Percentiles rank a stretch among this genome's conserved stretches.
phyloP scores from a whole-genome alignment of 2,888 invertebrate species.

The Drosophila tanythrix region DNA sequence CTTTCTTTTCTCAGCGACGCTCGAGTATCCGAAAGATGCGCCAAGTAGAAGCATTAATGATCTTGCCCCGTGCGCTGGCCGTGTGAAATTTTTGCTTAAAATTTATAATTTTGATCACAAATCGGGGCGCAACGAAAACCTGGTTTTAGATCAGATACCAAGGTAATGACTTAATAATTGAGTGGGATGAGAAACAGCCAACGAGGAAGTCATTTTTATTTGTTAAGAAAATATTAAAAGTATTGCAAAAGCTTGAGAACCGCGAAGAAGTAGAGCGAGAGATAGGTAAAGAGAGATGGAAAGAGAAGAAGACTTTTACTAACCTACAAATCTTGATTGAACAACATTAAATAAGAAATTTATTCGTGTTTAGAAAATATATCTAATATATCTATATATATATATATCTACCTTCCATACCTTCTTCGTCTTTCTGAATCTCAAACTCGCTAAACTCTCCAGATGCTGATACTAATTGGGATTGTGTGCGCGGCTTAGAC shows the following conservation, averaged over 20 bases:
- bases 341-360: background rate
- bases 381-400: no score
- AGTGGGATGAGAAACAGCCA: slow-evolving; percentile 16
- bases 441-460: background rate
- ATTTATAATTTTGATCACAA: slow-evolving; percentile 14
- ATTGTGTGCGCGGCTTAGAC: no score
- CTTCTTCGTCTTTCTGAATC: background rate
- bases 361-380: background rate
- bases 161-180: slow-evolving; percentile 74
- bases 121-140: slow-evolving; percentile 39
- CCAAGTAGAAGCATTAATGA: slow-evolving; percentile 51
- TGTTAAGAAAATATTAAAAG: slow-evolving; percentile 15
- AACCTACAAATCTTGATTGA: background rate
- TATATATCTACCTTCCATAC: background rate
- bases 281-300: background rate
- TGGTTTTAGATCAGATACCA: slow-evolving; percentile 23
- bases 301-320: background rate
- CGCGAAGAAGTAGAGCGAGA: background rate
- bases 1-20: slow-evolving; percentile 65
- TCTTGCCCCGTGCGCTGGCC: slow-evolving; percentile 12
- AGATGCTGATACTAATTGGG: background rate
- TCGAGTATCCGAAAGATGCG: slow-evolving; percentile 29
- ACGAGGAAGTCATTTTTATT: slow-evolving; percentile 32
- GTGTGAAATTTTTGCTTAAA: slow-evolving; percentile 49
- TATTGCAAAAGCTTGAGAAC: background rate